Evolutionary conservation across 2,888 invertebrate genomes (phyloP), one percentile per base, ranked within the genome.

Genomic region (Plagodis dolabraria): DNA sequence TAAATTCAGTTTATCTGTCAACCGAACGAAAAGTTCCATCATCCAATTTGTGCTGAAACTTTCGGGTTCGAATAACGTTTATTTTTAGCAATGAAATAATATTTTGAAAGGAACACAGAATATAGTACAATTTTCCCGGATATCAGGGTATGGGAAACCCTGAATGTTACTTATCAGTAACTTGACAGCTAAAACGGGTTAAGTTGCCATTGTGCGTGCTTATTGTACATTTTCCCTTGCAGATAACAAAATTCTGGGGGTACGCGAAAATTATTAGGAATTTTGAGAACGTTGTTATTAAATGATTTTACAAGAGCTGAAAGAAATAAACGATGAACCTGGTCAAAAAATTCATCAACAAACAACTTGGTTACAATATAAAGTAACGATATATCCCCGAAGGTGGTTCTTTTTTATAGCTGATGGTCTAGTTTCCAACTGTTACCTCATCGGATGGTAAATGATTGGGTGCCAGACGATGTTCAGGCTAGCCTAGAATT

Each of bases 71-170:
- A 55, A 55, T 60, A 48, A 35, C 44, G 43, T 56, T 55, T 60
- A 60, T 60, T 60, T 55, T 55, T 52, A 47, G 60, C 55, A 10
- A n/a, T 49, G 35, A 50, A 59, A 59, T 54, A 53, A 53, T 46
- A 40, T 46, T 59, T 50, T 35, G 53, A 40, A 54, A 38, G 45
- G 11, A 8, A 33, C 22, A 33, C 33, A 11, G 33, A 42, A 50
- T 40, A 11, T 42, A 43, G 10, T 45, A 47, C 2, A 34, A 40
- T 56, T 22, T 50, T 40, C 48, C 49, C 38, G 45, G 40, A 47
- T 42, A 51, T 51, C 7, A 22, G 34, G 10, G 46, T 40, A 46
- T 53, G 44, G 45, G 52, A 53, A 47, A 44, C 33, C 48, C 45
- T 35, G 5, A 50, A 50, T 33, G 45, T 53, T 42, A 49, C 53